Base-by-base conservation (phyloP, 1,140 invertebrate genomes). In the Copidosoma floridanum region DNA sequence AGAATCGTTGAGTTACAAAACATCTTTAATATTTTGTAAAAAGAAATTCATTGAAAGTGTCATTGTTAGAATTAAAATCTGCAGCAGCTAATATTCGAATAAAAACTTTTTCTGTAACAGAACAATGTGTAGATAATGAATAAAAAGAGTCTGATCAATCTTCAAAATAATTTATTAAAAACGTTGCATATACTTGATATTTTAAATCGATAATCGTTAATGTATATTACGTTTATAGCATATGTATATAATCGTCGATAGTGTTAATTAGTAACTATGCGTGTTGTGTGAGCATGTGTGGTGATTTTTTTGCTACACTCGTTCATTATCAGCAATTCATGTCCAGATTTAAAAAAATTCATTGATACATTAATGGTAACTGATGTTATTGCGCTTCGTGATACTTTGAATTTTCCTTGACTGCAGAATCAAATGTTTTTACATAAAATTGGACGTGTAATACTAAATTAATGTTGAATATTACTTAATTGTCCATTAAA, bases 121-220 rank as follows among this genome's bases (percentile, higher is more conserved):
- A 44, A 58, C n/a, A 56, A 18, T 18, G 11, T 40, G 16, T 57
- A 48, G 40, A 23, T 37, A 41, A 44, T 24, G 2, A 23, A n/a
- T n/a, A 61, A 38, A 61, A 41, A 58, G 20, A 70, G 57, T 62
- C 23, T 58, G 56, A 61, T 24, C 72, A 74, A 76, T 76, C 72
- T 76, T 75, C 68, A 75, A 78, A 77, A 77, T 77, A 77, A 78
- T 77, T 77, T 76, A 78, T 78, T 78, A 76, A 76, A 78, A 78
- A 77, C 72, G 69, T 74, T 68, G 69, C 66, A 68, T 76, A 74
- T n/a, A 74, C 67, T 73, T 74, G 68, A 73, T 74, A 76, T 67
- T 75, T 64, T 64, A 70, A 73, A 71, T 75, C 65, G 67, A 65
- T 74, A 74, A 68, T 69, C 63, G 53, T 53, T 63, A 66, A 69